These are phyloP conservation scores for Pogonocherus hispidulus DNA, from an alignment of 2,888 invertebrate genomes.

Conservation along the genomic window DNA sequence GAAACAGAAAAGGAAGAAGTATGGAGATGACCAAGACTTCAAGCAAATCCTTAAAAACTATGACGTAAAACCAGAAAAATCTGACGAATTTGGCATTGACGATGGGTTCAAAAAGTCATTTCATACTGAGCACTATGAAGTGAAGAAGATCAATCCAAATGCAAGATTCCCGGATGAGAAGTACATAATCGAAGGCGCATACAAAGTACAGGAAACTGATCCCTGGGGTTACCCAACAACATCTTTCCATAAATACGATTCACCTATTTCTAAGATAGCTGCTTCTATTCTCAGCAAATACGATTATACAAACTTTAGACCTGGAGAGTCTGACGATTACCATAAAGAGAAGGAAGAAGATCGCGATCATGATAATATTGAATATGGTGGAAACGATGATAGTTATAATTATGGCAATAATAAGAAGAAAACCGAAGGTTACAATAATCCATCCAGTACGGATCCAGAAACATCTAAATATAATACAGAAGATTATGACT, in stretches of 20 bases:
- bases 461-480: too few relatives aligned
- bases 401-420: neutral
- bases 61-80: constrained; percentile 30
- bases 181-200: constrained; percentile 37
- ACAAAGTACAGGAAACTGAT: constrained; percentile 48
- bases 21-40: constrained; percentile 3
- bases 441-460: neutral
- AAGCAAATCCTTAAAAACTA: constrained; percentile 43
- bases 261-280: constrained; percentile 41
- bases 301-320: constrained; percentile 13
- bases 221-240: constrained; percentile 44
- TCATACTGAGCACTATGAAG: constrained; percentile 46
- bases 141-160: constrained; percentile 36
- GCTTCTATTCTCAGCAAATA: constrained; percentile 41
- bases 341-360: neutral
- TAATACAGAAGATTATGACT: too few relatives aligned
- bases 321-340: neutral
- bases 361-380: neutral
- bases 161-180: constrained; percentile 33
- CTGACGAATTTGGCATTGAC: neutral
- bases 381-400: neutral
- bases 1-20: constrained; percentile 41
- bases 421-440: neutral
- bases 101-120: constrained; percentile 31
- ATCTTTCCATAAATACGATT: constrained; percentile 41